phyloP scores from a whole-genome alignment of 2,888 invertebrate species.

The Hirtodrosophila histrioides region DNA sequence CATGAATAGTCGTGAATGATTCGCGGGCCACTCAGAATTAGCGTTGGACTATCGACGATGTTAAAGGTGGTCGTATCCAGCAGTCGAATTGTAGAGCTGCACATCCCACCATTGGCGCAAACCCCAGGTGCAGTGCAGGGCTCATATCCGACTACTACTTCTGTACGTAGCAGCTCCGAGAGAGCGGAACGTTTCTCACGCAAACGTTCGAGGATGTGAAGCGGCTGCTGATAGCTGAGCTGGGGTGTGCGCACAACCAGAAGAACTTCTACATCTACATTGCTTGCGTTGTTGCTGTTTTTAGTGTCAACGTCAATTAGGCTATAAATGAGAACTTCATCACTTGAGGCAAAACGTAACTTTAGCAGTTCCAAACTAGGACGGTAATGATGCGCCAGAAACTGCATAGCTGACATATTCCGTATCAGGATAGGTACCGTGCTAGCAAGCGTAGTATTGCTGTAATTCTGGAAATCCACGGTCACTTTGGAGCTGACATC shows the following conservation, averaged over 20 bases:
- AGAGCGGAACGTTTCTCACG: conserved; percentile 88
- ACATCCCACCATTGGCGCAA: conserved; percentile 92
- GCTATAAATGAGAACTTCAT: conserved; percentile 89
- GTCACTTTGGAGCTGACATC: conserved; percentile 94
- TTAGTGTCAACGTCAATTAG: conserved; percentile 85
- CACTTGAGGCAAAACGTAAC: conserved; percentile 87
- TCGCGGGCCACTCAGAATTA: conserved; percentile 93
- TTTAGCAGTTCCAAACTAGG: conserved; percentile 90
- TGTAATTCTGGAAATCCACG: conserved; percentile 92
- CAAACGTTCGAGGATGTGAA: conserved; percentile 88
- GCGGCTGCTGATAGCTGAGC: conserved; percentile 87
- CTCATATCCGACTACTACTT: conserved; percentile 89
- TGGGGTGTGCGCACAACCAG: conserved; percentile 87
- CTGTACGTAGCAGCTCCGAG: conserved; percentile 86
- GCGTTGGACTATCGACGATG: conserved; percentile 91
- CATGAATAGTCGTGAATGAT: conserved; percentile 92
- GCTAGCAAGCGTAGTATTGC: conserved; percentile 92
- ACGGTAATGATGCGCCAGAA: conserved; percentile 91
- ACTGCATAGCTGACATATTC: conserved; percentile 90
- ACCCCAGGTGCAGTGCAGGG: conserved; percentile 88
- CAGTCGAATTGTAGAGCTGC: conserved; percentile 89
- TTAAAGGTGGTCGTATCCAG: conserved; percentile 85
- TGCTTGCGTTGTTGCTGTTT: conserved; percentile 75
- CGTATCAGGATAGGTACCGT: conserved; percentile 91
- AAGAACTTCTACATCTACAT: conserved; percentile 87